A percentile compares a stretch with the other conserved stretches of the same genome.
These are phyloP conservation scores for Silvanus unidentatus DNA, from an alignment of 2,888 invertebrate species.

Conservation along the genomic window DNA sequence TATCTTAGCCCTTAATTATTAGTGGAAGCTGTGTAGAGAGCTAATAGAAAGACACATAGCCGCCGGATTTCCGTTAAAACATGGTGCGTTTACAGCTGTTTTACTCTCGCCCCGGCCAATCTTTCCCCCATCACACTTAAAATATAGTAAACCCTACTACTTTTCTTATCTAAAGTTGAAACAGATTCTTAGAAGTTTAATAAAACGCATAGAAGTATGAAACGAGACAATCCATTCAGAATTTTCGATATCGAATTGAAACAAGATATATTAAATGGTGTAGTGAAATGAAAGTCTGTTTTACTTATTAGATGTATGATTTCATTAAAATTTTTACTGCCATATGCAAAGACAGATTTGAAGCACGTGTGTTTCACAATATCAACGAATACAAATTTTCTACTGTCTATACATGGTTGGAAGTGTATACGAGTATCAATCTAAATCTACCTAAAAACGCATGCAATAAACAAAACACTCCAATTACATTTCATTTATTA, in stretches of 20 bases:
- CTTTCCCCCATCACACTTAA: constrained; percentile 6
- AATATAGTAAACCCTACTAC: neutral
- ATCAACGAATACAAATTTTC: too few species aligned
- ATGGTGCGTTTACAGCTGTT: constrained; percentile 38
- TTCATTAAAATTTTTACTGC: too few species aligned
- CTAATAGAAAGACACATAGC: constrained; percentile 27
- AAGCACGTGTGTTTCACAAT: too few species aligned
- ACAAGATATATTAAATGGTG: too few species aligned
- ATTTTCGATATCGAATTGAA: too few species aligned
- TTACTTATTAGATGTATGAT: too few species aligned
- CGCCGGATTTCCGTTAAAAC: constrained; percentile 41
- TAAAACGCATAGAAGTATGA: too few species aligned
- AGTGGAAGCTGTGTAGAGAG: constrained; percentile 17
- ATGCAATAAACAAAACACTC: constrained; percentile 25
- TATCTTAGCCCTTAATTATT: constrained; percentile 13
- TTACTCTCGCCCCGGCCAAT: constrained; percentile 17
- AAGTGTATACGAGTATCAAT: neutral
- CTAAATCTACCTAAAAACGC: neutral
- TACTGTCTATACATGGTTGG: neutral
- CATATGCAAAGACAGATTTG: too few species aligned
- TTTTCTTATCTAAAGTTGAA: too few species aligned
- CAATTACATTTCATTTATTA: constrained; percentile 2
- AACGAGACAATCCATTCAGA: too few species aligned
- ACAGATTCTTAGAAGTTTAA: too few species aligned
- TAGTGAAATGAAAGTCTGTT: too few species aligned